Base-by-base conservation (phyloP, 2,113 vertebrate species). In the Sinocyclocheilus maitianheensis region DNA sequence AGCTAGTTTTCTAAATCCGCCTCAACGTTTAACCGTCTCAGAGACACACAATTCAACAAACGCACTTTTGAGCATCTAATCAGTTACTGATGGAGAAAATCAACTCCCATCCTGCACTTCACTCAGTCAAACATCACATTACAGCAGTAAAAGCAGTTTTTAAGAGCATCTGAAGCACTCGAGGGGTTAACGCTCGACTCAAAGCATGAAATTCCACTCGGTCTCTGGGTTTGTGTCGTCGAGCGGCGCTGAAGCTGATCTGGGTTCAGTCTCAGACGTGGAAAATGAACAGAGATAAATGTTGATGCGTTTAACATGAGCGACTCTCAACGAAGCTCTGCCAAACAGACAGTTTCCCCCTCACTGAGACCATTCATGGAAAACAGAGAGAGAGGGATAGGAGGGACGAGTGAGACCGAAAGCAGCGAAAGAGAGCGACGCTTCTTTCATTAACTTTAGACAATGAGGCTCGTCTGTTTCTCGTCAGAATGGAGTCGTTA, bases 401-500 rank as follows among this genome's bases (percentile, higher is more conserved):
- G 43, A 46, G 10, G 43, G 43, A 46, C 2, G 43, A 46, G 43
- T 40, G 34, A 53, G 77, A 83, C 60, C 40, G 80, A 83, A 55
- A 81, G 69, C 71, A 34, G 65, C 26, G 51, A 12, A 34, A 79
- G 62, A 65, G 72, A 40, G 58, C 58, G 2, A 62, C 2, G 58
- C 58, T 62, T 62, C 58, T 76, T 77, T 12, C 37, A 80, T 58
- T 24, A 40, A 37, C 34, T 81, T 65, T 48, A 65, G 37, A 65
- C 60, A 81, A 53, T 88, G 53, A 58, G 83, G n/a, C 75, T 53
- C n/a, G 13, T 74, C 62, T 83, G 79, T 71, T 63, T 55, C 40
- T 78, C 24, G n/a, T 82, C 87, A 78, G 74, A 58, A 88, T 22
- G 10, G 62, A 77, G 72, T 83, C 62, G 76, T 88, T 75, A 55